phyloP scores from a whole-genome alignment of 92 coral and sea anemone genomes.

The Palythoa caribaeorum region DNA sequence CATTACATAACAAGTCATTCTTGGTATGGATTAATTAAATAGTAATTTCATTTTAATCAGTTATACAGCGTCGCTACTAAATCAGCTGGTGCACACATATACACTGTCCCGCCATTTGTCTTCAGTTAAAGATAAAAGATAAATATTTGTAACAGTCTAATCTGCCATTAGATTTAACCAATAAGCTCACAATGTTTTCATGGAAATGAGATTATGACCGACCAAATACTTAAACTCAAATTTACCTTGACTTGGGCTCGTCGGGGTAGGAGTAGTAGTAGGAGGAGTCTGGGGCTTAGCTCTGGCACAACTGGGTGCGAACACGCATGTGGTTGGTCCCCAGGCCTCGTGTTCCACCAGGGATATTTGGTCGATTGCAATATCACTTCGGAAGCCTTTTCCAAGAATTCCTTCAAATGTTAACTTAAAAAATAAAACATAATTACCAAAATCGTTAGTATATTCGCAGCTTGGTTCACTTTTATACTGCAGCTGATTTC shows the following conservation, averaged over 20 bases:
- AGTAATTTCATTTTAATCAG: too few relatives aligned
- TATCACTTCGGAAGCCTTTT: constrained; percentile 27
- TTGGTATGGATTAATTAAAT: too few relatives aligned
- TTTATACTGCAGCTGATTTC: background rate
- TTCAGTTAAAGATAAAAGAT: too few relatives aligned
- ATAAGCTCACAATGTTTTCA: too few relatives aligned
- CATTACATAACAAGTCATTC: too few relatives aligned
- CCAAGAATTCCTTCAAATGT: constrained; percentile 33
- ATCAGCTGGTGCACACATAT: too few relatives aligned
- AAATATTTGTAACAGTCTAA: too few relatives aligned
- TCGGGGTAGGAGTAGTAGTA: constrained; percentile 7
- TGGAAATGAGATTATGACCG: too few relatives aligned
- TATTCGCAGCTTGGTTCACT: background rate
- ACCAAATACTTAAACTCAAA: too few relatives aligned
- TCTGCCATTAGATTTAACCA: too few relatives aligned
- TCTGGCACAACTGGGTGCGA: constrained; percentile 6
- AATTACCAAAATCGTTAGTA: background rate
- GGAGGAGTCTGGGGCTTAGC: background rate
- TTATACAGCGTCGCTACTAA: too few relatives aligned
- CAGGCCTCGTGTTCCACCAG: constrained; percentile 23
- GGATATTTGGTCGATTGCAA: constrained; percentile 17
- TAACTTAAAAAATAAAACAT: background rate
- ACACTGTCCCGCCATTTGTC: too few relatives aligned
- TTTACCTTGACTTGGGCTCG: background rate
- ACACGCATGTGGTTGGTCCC: constrained; percentile 27